A percentile compares a stretch with the other conserved stretches of the same genome.
Evolutionary conservation across 2,113 vertebrate genomes (phyloP).

Genomic region (Urocynchramus pylzowi): DNA sequence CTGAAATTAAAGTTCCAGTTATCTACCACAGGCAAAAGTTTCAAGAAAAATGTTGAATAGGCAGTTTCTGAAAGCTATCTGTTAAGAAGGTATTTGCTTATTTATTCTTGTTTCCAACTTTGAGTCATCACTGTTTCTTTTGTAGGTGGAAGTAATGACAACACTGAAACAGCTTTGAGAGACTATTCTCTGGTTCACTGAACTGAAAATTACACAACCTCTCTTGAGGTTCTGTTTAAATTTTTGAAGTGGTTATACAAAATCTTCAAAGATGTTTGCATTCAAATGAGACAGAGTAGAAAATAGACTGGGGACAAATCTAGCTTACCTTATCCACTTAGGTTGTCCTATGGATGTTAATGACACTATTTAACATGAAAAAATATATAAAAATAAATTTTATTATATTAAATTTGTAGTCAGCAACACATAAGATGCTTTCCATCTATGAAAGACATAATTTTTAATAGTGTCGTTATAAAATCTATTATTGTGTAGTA

Average conservation of each 20-base stretch:
- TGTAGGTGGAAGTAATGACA: conserved; percentile 32
- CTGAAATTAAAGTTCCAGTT: not conserved
- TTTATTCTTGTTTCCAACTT: conserved; percentile 19
- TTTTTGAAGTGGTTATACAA: conserved; percentile 38
- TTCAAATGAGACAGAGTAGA: not conserved
- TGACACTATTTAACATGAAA: not conserved
- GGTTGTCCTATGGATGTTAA: not conserved
- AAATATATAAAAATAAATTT: not conserved
- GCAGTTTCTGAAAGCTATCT: not conserved
- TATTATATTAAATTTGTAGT: not conserved
- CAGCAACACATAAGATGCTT: not conserved
- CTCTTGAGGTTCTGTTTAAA: not conserved
- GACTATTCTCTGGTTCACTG: conserved; percentile 41
- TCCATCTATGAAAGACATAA: not conserved
- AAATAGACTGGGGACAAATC: not conserved
- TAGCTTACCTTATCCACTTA: not conserved
- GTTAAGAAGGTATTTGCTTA: not conserved
- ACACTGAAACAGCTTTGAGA: conserved; percentile 1
- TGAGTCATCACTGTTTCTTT: not conserved
- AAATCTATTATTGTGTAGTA: not conserved
- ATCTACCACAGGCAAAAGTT: not conserved
- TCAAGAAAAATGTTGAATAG: not conserved
- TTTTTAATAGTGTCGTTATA: accelerated
- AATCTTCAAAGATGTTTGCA: not conserved
- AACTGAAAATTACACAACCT: conserved; percentile 37